Percentiles rank a stretch among this genome's conserved stretches.
Evolutionary conservation across 2,797 vertebrate species (phyloP).

Genomic region (Peromyscus aztecus): DNA sequence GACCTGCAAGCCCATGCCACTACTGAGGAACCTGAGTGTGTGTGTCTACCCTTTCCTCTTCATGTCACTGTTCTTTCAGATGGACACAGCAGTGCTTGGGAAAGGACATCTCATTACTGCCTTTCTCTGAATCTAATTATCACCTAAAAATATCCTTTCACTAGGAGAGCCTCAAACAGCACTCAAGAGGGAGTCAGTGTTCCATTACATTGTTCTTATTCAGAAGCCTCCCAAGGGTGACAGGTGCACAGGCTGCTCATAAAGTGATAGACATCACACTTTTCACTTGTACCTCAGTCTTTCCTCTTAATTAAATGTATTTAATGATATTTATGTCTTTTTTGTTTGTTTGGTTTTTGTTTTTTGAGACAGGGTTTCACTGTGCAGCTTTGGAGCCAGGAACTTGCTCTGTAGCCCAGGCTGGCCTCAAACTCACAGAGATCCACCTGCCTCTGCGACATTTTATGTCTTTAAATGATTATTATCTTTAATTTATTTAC

Average conservation of each 20-base stretch:
- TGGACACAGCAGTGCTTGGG: constrained; percentile 37
- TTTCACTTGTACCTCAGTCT: constrained; percentile 16
- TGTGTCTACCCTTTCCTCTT: no score
- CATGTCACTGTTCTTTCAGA: constrained; percentile 6
- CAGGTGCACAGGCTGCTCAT: no score
- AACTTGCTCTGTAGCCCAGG: no score
- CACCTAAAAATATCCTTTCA: constrained; percentile 55
- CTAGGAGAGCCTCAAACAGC: constrained; percentile 24
- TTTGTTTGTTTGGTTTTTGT: no score
- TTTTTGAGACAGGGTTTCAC: no score
- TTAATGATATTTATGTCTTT: constrained; percentile 18
- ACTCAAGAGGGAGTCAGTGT: constrained; percentile 25
- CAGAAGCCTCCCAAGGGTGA: neutral
- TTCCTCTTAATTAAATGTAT: neutral
- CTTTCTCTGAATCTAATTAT: constrained; percentile 60
- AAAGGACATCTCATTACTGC: constrained; percentile 63
- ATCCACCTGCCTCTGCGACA: neutral
- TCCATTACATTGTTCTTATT: constrained; percentile 38
- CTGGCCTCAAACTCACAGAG: no score
- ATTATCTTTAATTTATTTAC: constrained; percentile 48
- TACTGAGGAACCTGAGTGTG: constrained; percentile 50
- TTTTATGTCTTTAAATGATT: constrained; percentile 10
- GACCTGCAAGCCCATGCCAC: neutral
- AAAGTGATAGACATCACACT: neutral
- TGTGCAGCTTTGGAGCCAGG: no score